phyloP scores from a whole-genome alignment of 1,140 invertebrate genomes.

The Cydia amplana region DNA sequence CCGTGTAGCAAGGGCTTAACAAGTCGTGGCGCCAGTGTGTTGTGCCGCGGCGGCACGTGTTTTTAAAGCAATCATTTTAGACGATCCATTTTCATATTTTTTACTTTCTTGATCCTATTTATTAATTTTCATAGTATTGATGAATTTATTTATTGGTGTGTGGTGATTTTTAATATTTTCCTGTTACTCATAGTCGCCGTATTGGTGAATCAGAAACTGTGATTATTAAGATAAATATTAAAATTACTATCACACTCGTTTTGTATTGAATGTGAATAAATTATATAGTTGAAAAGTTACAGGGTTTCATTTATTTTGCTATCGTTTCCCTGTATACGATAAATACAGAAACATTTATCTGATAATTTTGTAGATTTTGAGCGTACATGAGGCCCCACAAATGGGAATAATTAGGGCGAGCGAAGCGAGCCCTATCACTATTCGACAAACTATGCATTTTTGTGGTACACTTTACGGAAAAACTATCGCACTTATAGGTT shows the following conservation, averaged over 20 bases:
- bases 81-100: slow-evolving; percentile 44
- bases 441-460: too few relatives aligned
- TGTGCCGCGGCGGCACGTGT: slow-evolving; percentile 22
- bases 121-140: slow-evolving; percentile 70
- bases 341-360: too few relatives aligned
- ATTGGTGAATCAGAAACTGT: slow-evolving; percentile 47
- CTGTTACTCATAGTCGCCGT: slow-evolving; percentile 48
- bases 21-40: slow-evolving; percentile 50
- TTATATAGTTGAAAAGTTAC: slow-evolving; percentile 70
- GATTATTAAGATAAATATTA: slow-evolving; percentile 69
- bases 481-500: too few relatives aligned
- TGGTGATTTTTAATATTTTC: slow-evolving; percentile 75
- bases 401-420: too few relatives aligned
- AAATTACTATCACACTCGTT: slow-evolving; percentile 74
- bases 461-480: too few relatives aligned
- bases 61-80: slow-evolving; percentile 57
- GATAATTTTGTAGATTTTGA: too few relatives aligned
- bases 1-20: too few relatives aligned
- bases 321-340: too few relatives aligned
- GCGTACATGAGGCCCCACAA: too few relatives aligned
- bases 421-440: too few relatives aligned
- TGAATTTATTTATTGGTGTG: slow-evolving; percentile 76
- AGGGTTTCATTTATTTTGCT: slow-evolving; percentile 46
- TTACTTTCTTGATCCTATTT: slow-evolving; percentile 60
- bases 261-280: slow-evolving; percentile 80